Conservation (phyloP, 2,797 vertebrate species). For the Adrianichthys oophorus region DNA sequence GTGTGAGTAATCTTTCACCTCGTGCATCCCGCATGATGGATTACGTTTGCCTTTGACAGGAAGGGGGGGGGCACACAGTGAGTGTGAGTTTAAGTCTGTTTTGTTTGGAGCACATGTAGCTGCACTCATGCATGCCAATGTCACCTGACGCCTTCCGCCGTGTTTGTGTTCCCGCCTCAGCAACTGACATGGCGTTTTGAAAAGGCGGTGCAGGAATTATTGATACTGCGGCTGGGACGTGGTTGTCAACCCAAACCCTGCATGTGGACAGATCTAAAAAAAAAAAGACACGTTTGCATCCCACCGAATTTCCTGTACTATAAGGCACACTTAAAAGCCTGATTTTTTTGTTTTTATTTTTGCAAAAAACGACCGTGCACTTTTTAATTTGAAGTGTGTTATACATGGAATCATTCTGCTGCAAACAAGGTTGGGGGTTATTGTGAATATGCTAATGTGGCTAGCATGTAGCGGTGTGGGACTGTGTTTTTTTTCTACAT, state of each 20-base stretch:
- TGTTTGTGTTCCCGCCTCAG: slow-evolving; percentile 56
- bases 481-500: no score
- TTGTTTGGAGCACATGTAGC: slow-evolving; percentile 27
- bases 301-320: no score
- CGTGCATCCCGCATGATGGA: slow-evolving; percentile 50
- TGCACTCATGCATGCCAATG: slow-evolving; percentile 49
- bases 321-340: no score
- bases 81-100: slow-evolving; percentile 7
- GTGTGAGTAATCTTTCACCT: slow-evolving; percentile 54
- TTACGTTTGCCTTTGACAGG: slow-evolving; percentile 41
- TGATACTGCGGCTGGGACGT: slow-evolving; percentile 35
- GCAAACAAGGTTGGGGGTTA: no score
- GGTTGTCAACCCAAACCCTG: slow-evolving; percentile 24
- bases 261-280: no score
- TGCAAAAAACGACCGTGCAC: no score
- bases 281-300: no score
- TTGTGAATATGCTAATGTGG: no score
- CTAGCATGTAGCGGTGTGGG: no score
- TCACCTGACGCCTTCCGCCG: slow-evolving; percentile 42
- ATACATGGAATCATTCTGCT: no score
- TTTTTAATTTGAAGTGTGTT: no score
- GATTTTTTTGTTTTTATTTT: no score
- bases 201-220: slow-evolving; percentile 40
- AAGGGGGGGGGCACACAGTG: slow-evolving; percentile 18
- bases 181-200: slow-evolving; percentile 47